phyloP scores from a whole-genome alignment of 2,888 invertebrate genomes.

The Calameuta idolon region DNA sequence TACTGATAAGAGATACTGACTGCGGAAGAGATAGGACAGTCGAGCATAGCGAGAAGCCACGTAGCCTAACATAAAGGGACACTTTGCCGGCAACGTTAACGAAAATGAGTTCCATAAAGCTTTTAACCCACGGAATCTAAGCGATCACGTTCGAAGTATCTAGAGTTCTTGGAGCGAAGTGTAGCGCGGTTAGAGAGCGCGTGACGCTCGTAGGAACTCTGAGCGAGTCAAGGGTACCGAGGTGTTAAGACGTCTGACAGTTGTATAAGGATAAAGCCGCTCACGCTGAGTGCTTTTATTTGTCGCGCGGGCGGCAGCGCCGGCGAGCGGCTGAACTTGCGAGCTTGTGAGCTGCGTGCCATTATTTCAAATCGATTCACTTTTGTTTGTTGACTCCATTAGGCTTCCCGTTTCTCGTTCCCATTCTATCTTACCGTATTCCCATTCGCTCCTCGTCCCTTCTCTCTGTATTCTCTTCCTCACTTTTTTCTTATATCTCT shows the following conservation, averaged over 20 bases:
- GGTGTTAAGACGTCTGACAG: conserved; percentile 61
- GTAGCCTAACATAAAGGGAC: conserved; percentile 33
- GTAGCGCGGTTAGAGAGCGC: conserved; percentile 17
- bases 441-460: conserved; percentile 25
- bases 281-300: conserved; percentile 64
- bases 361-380: conserved; percentile 64
- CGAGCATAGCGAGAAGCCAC: conserved; percentile 1
- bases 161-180: conserved; percentile 12
- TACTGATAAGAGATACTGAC: too few relatives aligned
- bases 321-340: conserved; percentile 20
- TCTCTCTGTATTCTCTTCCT: conserved; percentile 26
- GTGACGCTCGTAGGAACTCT: conserved; percentile 33
- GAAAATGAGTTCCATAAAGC: conserved; percentile 58
- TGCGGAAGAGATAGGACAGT: too few relatives aligned
- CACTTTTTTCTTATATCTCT: conserved; percentile 25
- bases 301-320: conserved; percentile 53
- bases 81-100: conserved; percentile 37
- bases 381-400: conserved; percentile 65
- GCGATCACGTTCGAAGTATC: conserved; percentile 17
- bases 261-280: conserved; percentile 64
- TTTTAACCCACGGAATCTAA: conserved; percentile 44
- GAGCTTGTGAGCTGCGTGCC: conserved; percentile 47
- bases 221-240: conserved; percentile 36
- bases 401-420: conserved; percentile 34
- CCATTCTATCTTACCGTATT: conserved; percentile 21